Percentiles rank a stretch among this genome's conserved stretches.
Conservation (phyloP, 1,140 invertebrate genomes). For the Bombus superbus region DNA sequence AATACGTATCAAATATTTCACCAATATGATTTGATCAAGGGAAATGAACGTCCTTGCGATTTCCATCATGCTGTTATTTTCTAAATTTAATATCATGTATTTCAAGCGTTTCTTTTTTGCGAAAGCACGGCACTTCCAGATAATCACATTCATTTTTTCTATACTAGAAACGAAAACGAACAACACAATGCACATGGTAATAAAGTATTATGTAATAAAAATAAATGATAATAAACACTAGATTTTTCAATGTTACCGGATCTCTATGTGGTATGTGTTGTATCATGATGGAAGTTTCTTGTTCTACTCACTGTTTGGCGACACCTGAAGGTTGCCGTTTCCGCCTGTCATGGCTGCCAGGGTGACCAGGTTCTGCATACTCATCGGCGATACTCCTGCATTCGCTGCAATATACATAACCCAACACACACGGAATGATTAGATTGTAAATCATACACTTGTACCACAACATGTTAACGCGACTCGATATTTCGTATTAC, state of each 20-base stretch:
- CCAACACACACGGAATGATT: conserved; percentile 4
- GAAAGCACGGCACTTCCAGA: background rate
- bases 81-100: background rate
- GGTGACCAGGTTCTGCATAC: conserved; percentile 94
- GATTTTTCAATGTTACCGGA: background rate
- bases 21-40: background rate
- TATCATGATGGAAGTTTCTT: conserved; percentile 32
- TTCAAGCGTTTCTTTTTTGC: background rate
- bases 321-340: conserved; percentile 83
- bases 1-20: background rate
- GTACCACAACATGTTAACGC: background rate
- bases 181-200: background rate
- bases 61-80: conserved; percentile 37
- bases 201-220: background rate
- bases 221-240: background rate
- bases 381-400: conserved; percentile 89
- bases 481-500: background rate
- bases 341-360: conserved; percentile 91
- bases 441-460: background rate
- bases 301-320: conserved; percentile 83
- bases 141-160: background rate
- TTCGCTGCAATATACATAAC: conserved; percentile 76
- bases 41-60: background rate
- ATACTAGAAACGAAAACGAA: background rate
- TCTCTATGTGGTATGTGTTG: conserved; percentile 11